These are phyloP conservation scores for Saimiri boliviensis DNA, from an alignment of 2,113 vertebrate genomes.

Conservation along the genomic window DNA sequence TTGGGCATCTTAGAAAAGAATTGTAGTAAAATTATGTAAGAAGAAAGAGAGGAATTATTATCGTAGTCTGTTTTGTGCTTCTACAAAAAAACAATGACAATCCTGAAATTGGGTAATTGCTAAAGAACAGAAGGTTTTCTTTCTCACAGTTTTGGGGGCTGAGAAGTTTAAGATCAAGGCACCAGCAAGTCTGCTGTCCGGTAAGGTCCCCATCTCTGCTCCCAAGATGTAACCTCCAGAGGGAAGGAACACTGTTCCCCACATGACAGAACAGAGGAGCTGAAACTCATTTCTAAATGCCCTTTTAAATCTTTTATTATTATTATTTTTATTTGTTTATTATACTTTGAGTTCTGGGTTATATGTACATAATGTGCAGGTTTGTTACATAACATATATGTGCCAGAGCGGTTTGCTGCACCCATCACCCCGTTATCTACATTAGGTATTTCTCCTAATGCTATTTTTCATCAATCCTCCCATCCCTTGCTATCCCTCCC, in stretches of 20 bases:
- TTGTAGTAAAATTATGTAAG: background rate
- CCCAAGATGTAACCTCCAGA: background rate
- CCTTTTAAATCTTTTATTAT: background rate
- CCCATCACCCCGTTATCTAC: too few species aligned
- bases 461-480: too few species aligned
- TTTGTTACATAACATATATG: too few species aligned
- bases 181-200: background rate
- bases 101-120: background rate
- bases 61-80: background rate
- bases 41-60: background rate
- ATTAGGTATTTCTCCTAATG: too few species aligned
- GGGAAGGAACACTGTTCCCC: background rate
- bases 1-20: background rate
- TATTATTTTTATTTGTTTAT: too few species aligned
- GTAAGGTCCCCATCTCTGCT: background rate
- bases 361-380: too few species aligned
- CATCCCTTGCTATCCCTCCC: too few species aligned
- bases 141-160: background rate
- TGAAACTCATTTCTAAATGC: background rate
- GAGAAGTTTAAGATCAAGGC: background rate
- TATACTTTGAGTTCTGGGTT: too few species aligned
- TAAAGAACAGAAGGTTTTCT: background rate
- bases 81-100: background rate
- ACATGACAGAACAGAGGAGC: background rate
- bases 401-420: too few species aligned